Conservation (phyloP, 2,888 invertebrate species). For the Eumerus sabulonum region DNA sequence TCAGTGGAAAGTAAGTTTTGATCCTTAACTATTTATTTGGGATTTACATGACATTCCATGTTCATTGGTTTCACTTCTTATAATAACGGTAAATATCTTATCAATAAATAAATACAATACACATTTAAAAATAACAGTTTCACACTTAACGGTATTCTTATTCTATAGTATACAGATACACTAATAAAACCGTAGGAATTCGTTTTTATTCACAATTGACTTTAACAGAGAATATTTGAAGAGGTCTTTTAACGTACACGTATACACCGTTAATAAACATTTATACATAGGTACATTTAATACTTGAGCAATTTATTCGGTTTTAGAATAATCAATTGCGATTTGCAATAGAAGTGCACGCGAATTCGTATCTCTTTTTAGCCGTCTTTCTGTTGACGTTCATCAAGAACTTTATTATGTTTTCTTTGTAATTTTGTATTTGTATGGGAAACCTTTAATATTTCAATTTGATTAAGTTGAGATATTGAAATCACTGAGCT, state of each 20-base stretch:
- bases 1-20: no score
- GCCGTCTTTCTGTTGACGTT: no score
- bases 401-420: no score
- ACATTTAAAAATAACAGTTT: conserved; percentile 48
- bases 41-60: conserved; percentile 35
- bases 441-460: no score
- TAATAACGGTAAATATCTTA: conserved; percentile 29
- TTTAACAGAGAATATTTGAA: conserved; percentile 1
- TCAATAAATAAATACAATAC: conserved; percentile 38
- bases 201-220: not conserved
- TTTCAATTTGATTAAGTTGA: no score
- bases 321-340: no score
- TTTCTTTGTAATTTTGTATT: no score
- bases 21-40: conserved; percentile 52
- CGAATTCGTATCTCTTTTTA: no score
- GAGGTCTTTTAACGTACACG: no score
- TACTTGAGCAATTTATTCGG: conserved; percentile 58
- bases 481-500: no score
- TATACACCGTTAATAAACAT: conserved; percentile 8
- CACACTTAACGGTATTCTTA: conserved; percentile 14
- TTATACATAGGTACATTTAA: conserved; percentile 21
- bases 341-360: no score
- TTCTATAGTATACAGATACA: conserved; percentile 44
- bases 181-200: conserved; percentile 39
- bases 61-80: conserved; percentile 26